Base-by-base conservation (phyloP, 2,888 invertebrate species). In the Acanthosepion esculentum region DNA sequence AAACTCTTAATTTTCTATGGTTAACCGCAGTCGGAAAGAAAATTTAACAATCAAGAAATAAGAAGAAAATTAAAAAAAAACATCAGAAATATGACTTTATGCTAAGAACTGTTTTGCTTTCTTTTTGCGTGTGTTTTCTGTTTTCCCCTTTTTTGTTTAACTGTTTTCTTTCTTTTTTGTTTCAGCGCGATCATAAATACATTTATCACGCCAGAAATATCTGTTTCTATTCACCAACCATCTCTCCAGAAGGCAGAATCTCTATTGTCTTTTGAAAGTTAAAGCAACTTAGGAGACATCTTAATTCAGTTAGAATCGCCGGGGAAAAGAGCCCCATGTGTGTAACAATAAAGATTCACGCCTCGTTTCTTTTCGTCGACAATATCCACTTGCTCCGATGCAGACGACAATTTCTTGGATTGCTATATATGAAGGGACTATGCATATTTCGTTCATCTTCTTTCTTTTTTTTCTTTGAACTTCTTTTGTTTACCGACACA, bases 331-430 rank as follows among this genome's bases (percentile, higher is more conserved):
- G 78, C 78, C 78, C 78, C 78, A 78, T 78, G 78, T 78, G 78
- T 78, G n/a, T 12, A n/a, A 78, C 78, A 78, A n/a, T 78, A 78
- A 78, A n/a, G n/a, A 78, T 78, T 78, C 78, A 78, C 78, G 78
- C 78, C 78, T 78, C 78, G 78, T 78, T 78, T n/a, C 78, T 33
- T 78, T 78, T n/a, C 78, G n/a, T n/a, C 78, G 78, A 78, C 78
- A 78, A 78, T 78, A 78, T 78, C 78, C 78, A 78, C 78, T 78
- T 78, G 78, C n/a, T n/a, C 33, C 18, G 23, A 78, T n/a, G 78
- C 78, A n/a, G 78, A n/a, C 78, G 78, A 78, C 78, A 78, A 12
- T 78, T 78, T n/a, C 78, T 78, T n/a, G 78, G 78, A 78, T 78
- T 78, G n/a, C 0, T 33, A 12, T 33, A 78, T 29, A 18, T 3